phyloP scores from a whole-genome alignment of 2,888 invertebrate species.

The Cantharis lateralis region DNA sequence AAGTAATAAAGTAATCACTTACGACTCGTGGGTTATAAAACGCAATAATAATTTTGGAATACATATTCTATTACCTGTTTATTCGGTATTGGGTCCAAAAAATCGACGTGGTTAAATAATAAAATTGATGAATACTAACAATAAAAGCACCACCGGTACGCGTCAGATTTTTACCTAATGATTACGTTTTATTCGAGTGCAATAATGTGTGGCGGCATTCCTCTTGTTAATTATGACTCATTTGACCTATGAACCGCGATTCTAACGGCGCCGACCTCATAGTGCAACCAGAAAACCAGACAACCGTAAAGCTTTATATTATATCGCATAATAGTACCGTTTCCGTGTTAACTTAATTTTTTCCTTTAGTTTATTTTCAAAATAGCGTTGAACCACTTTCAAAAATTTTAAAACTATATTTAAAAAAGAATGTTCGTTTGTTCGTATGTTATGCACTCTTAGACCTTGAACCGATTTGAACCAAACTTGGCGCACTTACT shows the following conservation, averaged over 20 bases:
- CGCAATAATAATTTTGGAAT: not conserved
- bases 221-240: conserved; percentile 45
- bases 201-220: conserved; percentile 39
- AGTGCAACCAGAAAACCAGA: conserved; percentile 28
- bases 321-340: conserved; percentile 4
- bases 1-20: not conserved
- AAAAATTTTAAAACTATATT: no score
- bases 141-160: conserved; percentile 18
- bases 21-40: not conserved
- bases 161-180: conserved; percentile 30
- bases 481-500: no score
- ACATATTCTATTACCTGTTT: not conserved
- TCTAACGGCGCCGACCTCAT: conserved; percentile 38
- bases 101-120: not conserved
- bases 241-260: conserved; percentile 41
- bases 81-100: not conserved
- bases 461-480: no score
- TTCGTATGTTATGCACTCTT: no score
- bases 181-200: conserved; percentile 42
- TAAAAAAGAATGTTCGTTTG: no score
- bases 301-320: conserved; percentile 21
- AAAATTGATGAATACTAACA: conserved; percentile 6
- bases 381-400: not conserved
- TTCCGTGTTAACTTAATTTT: conserved; percentile 12
- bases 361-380: not conserved